phyloP scores from a whole-genome alignment of 2,113 vertebrate genomes.

The Campylomormyrus tamandua region DNA sequence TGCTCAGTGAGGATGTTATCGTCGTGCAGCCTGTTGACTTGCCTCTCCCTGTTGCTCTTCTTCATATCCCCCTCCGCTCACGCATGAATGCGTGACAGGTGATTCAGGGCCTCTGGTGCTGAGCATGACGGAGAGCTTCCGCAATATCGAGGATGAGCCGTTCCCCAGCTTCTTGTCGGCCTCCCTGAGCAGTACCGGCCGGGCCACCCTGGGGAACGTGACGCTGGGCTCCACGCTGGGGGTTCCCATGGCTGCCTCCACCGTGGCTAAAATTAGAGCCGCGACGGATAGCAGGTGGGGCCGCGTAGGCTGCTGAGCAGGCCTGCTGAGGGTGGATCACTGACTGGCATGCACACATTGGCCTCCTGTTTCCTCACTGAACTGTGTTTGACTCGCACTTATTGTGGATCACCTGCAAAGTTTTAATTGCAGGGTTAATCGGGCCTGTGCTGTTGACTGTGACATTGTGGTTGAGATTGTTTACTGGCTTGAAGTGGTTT shows the following conservation, averaged over 20 bases:
- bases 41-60: neutral
- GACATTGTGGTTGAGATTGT: neutral
- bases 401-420: neutral
- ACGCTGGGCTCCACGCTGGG: conserved; percentile 79
- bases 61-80: neutral
- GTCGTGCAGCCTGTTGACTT: neutral
- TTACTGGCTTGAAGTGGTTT: neutral
- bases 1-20: neutral
- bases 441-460: neutral
- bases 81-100: conserved; percentile 16
- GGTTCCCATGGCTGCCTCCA: conserved; percentile 87
- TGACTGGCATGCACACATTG: no score
- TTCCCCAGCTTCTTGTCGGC: conserved; percentile 75
- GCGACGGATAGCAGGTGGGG: conserved; percentile 69
- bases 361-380: neutral
- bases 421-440: neutral
- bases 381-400: neutral
- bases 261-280: conserved; percentile 71
- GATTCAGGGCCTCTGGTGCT: conserved; percentile 12
- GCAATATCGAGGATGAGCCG: conserved; percentile 75
- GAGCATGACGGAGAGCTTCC: conserved; percentile 69
- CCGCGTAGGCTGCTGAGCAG: neutral
- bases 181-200: conserved; percentile 60
- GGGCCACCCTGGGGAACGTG: conserved; percentile 66
- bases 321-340: neutral